Base-by-base conservation (phyloP, 2,888 invertebrate genomes). In the Gisinianus flammeolus region DNA sequence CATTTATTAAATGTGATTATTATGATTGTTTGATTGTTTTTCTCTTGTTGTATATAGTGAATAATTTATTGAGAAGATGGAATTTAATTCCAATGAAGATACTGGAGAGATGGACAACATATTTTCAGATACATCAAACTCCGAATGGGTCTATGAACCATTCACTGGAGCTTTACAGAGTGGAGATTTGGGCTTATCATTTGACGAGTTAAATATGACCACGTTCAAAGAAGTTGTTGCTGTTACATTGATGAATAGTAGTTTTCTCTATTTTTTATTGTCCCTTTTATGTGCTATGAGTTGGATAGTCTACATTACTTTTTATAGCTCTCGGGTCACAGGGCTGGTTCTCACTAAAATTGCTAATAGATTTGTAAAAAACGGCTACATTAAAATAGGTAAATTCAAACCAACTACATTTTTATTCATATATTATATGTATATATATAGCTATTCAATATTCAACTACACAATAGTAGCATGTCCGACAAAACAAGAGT, bases 241-340 rank as follows among this genome's bases (percentile, higher is more conserved):
- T 10, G 73, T 80, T n/a, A 68, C 72, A 31, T 35, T 76, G 10
- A 91, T 92, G 91, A 94, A 95, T 88, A 91, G 92, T 85, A 94
- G 93, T 86, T 91, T 92, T 85, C 89, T 90, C 71, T 92, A 92
- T 89, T 89, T 95, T 83, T 89, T 96, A 30, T 92, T 92, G 85
- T 95, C 95, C 79, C 89, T 96, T 71, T 90, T 93, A 84, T 92
- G 93, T 80, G 94, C 94, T 28, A 93, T 95, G 86, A 90, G 92
- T 56, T 98, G 97, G 97, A 91, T 96, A 73, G 93, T 96, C 83
- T 98, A 97, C 88, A 93, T 96, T 85, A 93, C 94, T 0, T 97
- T 95, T 88, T 98, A 97, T 89, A 97, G 97, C 88, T 96, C 96
- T 75, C 91, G 97, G 81, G 91, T 98, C 3, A 90, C 96, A 84